Base-by-base conservation (phyloP, 53 echinoderm and acorn worm species). In the Arbacia lixula region DNA sequence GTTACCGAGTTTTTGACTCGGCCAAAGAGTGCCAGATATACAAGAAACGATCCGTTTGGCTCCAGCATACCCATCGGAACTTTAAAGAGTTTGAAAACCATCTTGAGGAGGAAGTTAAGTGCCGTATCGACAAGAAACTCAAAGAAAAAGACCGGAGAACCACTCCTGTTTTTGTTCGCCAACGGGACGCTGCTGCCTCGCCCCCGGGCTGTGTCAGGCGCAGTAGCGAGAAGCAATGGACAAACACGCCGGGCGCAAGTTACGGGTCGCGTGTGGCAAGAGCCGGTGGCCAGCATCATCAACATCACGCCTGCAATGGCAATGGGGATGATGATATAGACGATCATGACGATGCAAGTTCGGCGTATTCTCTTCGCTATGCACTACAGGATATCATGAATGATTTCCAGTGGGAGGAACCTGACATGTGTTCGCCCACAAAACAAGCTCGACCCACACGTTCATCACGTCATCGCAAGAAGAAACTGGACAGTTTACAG, bases 361-460 rank as follows among this genome's bases (percentile, higher is more conserved):
- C 93, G 1, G 89, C 86, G 1, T 83, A 84, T 32, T 82, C 93
- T 29, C 53, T 93, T 11, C 85, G 87, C 10, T 85, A 88, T 60
- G 90, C 93, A 5, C 79, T 93, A 17, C 83, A 84, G 29, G 90
- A 90, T 72, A 90, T 90, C 33, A 52, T 83, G 60, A 87, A 90
- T 38, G 93, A 93, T 36, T 93, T 93, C 16, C 93, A 93, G 43
- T 93, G 93, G 93, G 90, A 93, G 55, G 90, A 85, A 42, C 93
- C 93, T 8, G 90, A 93, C 77, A 90, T 93, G 22, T 85, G 80
- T 16, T 93, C 93, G 30, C 93, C 93, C 26, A 31, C 46, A 53
- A 77, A 26, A 69, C 28, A 26, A 6, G 56, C 34, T 31, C 25
- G 39, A 6, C 40, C 41, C 28, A 53, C 27, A 20, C 40, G 35